Evolutionary conservation across 2,113 vertebrate species (phyloP), one percentile per base, ranked within the genome.

Genomic region (Gila orcuttii): DNA sequence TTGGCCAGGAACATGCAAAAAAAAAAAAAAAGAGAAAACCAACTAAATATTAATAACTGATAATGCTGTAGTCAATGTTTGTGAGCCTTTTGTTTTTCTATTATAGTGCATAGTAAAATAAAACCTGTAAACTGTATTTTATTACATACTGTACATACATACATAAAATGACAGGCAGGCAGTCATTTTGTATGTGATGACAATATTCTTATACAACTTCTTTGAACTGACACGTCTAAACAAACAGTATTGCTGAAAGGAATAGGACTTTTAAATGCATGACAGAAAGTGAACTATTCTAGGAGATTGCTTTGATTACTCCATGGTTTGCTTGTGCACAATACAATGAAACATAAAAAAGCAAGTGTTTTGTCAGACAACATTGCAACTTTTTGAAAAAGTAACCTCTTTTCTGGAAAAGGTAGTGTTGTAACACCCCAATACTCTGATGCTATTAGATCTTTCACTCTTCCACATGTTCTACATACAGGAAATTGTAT

Each of bases 401-500:
- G 15, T 69, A 36, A 36, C 31, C 8, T 69, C 31, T 19, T n/a
- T 73, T 74, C 42, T 3, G 42, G 3, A 45, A 25, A 47, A 25
- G 42, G 42, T 73, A 68, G 64, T 36, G 31, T 42, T 73, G 69
- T 21, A 71, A 42, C 36, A 42, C 68, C 36, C 10, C 21, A 11
- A 66, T 2, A 31, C 55, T 79, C 23, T 62, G 78, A 42, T 8
- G 6, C 2, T 5, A 45, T 79, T 25, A 60, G 12, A 60, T 80
- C n/a, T 64, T 31, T 80, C n/a, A 39, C 39, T 62, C 31, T 36
- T 79, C 6, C 64, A 71, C 52, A 59, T 73, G 76, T 59, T 73
- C 66, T 71, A 68, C 57, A n/a, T 42, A 73, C 66, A 73, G 57
- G 39, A 31, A 69, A 71, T 77, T 86, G n/a, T 52, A 31, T 73